phyloP scores from a whole-genome alignment of 2,113 vertebrate genomes.

The Lycaon pictus region DNA sequence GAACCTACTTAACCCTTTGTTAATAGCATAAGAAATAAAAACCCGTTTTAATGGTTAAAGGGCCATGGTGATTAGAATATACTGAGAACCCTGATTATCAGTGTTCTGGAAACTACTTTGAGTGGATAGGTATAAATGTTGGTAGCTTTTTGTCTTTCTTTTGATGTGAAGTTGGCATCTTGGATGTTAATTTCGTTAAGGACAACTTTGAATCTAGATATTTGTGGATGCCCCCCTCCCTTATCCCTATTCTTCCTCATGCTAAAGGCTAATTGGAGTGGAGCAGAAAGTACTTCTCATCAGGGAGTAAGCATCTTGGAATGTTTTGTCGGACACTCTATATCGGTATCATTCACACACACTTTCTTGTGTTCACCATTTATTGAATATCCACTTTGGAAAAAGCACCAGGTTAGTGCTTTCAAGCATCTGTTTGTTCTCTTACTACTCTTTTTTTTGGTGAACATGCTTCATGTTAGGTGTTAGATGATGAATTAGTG shows the following conservation, averaged over 20 bases:
- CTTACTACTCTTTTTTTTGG: slow-evolving; percentile 13
- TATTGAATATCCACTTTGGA: background rate
- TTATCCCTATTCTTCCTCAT: background rate
- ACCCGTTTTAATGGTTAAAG: background rate
- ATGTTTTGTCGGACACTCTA: background rate
- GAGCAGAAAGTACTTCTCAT: background rate
- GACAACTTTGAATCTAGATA: slow-evolving; percentile 46
- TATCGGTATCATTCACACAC: background rate
- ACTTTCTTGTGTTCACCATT: background rate
- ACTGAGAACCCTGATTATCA: background rate
- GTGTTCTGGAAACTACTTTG: slow-evolving; percentile 56
- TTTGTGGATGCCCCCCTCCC: background rate
- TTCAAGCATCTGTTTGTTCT: slow-evolving; percentile 30
- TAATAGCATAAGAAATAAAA: slow-evolving; percentile 44
- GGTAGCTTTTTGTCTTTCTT: slow-evolving; percentile 50
- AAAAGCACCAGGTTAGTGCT: background rate
- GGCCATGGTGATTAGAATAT: background rate
- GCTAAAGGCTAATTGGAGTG: background rate
- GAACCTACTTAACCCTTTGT: slow-evolving; percentile 37
- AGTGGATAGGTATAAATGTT: background rate
- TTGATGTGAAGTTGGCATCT: slow-evolving; percentile 28
- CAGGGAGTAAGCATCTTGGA: background rate
- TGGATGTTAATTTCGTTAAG: slow-evolving; percentile 33
- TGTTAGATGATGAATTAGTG: background rate
- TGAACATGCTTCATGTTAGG: slow-evolving; percentile 31